A percentile compares a stretch with the other conserved stretches of the same genome.
phyloP scores from a whole-genome alignment of 1,140 invertebrate genomes.

The Nasonia longicornis region DNA sequence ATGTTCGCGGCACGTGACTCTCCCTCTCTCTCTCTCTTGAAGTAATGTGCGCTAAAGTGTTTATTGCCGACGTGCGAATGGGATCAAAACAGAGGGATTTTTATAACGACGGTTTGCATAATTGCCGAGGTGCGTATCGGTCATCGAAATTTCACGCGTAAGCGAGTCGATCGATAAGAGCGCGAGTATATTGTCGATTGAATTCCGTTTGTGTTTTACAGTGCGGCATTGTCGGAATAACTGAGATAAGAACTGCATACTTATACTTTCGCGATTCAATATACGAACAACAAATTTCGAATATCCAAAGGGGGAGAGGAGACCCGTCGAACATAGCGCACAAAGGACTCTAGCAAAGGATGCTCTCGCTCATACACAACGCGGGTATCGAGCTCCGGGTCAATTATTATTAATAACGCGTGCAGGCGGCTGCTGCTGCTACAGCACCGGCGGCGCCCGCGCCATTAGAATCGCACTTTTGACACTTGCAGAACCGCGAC shows the following conservation, averaged over 20 bases:
- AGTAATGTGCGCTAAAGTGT: constrained; percentile 47
- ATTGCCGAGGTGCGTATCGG: not conserved
- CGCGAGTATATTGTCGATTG: not conserved
- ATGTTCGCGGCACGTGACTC: constrained; percentile 63
- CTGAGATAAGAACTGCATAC: too few relatives aligned
- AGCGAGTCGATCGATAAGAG: not conserved
- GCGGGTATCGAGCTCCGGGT: not conserved
- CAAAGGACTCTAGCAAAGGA: not conserved
- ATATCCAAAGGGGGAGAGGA: not conserved
- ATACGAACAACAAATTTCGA: not conserved
- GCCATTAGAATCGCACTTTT: constrained; percentile 56
- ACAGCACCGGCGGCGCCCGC: not conserved
- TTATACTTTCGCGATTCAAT: too few relatives aligned
- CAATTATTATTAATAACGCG: constrained; percentile 27
- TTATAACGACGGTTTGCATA: not conserved
- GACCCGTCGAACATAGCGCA: not conserved
- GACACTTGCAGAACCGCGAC: constrained; percentile 63
- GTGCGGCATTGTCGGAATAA: not conserved
- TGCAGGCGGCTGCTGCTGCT: not conserved
- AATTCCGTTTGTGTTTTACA: not conserved
- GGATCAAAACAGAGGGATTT: constrained; percentile 24
- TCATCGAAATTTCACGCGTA: not conserved
- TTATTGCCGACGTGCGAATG: constrained; percentile 39
- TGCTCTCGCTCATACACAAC: not conserved
- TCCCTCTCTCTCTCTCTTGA: constrained; percentile 18